Percentiles rank a stretch among this genome's conserved stretches.
Evolutionary conservation across 1,140 invertebrate genomes (phyloP).

Genomic region (Lutraria rhynchaena): DNA sequence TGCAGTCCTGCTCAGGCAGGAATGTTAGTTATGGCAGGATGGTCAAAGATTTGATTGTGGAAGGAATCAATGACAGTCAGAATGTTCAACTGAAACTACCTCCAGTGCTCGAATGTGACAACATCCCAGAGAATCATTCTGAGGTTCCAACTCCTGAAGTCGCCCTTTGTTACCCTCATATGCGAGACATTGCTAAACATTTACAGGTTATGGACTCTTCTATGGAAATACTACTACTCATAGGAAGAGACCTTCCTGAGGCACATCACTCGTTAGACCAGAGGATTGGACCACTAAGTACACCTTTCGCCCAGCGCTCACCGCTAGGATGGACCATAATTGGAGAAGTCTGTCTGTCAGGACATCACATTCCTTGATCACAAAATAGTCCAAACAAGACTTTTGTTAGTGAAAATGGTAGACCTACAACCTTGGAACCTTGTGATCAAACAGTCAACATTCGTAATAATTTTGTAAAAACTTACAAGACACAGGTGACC

Average conservation of each 20-base stretch:
- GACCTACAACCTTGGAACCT: constrained; percentile 41
- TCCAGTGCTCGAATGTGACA: constrained; percentile 50
- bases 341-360: constrained; percentile 56
- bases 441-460: neutral
- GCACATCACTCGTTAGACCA: constrained; percentile 59
- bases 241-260: constrained; percentile 58
- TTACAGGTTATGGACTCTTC: constrained; percentile 1
- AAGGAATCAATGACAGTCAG: neutral
- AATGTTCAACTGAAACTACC: neutral
- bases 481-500: neutral
- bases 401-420: constrained; percentile 37
- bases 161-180: neutral
- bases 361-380: constrained; percentile 29
- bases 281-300: constrained; percentile 22
- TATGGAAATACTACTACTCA: constrained; percentile 31
- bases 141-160: constrained; percentile 51
- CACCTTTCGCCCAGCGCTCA: constrained; percentile 56
- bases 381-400: too few species aligned
- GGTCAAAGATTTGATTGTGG: neutral
- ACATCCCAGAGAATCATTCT: constrained; percentile 37
- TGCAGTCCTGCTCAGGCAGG: neutral
- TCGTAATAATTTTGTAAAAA: constrained; percentile 13
- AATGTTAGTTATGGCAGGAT: neutral
- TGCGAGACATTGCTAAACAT: neutral
- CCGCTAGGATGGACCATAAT: constrained; percentile 60